Conservation (phyloP, 2,797 vertebrate genomes). For the Pseudomugil gertrudae region DNA sequence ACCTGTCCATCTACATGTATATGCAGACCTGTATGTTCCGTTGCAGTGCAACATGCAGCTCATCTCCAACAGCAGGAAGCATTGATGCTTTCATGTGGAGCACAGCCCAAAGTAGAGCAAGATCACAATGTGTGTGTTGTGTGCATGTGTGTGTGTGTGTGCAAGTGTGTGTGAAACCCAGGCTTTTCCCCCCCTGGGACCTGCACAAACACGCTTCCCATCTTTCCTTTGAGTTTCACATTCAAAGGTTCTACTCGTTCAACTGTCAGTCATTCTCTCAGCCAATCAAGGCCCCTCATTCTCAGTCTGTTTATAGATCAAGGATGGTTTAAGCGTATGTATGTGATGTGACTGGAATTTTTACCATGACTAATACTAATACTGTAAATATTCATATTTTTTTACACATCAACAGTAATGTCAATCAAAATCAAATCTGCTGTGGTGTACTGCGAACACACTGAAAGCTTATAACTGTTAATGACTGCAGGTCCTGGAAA, state of each 20-base stretch:
- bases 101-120: slow-evolving; percentile 82
- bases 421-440: slow-evolving; percentile 77
- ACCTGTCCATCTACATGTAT: slow-evolving; percentile 70
- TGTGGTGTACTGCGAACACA: slow-evolving; percentile 38
- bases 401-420: slow-evolving; percentile 66
- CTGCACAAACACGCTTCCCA: slow-evolving; percentile 82
- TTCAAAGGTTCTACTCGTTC: slow-evolving; percentile 84
- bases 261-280: slow-evolving; percentile 81
- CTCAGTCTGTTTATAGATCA: slow-evolving; percentile 84
- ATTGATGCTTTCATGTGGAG: slow-evolving; percentile 78
- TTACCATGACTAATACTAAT: slow-evolving; percentile 83
- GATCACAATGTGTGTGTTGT: slow-evolving; percentile 67
- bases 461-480: slow-evolving; percentile 48
- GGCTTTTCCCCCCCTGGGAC: slow-evolving; percentile 82
- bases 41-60: slow-evolving; percentile 71
- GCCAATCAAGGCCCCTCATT: slow-evolving; percentile 79
- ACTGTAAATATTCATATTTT: slow-evolving; percentile 83
- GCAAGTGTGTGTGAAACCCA: slow-evolving; percentile 72
- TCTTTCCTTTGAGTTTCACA: slow-evolving; percentile 83
- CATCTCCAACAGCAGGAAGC: slow-evolving; percentile 77
- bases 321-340: slow-evolving; percentile 80
- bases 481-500: slow-evolving; percentile 65
- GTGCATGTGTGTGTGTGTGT: slow-evolving; percentile 26
- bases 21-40: slow-evolving; percentile 69
- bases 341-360: slow-evolving; percentile 84